phyloP scores from a whole-genome alignment of 1,140 invertebrate genomes.

The Triops cancriformis region DNA sequence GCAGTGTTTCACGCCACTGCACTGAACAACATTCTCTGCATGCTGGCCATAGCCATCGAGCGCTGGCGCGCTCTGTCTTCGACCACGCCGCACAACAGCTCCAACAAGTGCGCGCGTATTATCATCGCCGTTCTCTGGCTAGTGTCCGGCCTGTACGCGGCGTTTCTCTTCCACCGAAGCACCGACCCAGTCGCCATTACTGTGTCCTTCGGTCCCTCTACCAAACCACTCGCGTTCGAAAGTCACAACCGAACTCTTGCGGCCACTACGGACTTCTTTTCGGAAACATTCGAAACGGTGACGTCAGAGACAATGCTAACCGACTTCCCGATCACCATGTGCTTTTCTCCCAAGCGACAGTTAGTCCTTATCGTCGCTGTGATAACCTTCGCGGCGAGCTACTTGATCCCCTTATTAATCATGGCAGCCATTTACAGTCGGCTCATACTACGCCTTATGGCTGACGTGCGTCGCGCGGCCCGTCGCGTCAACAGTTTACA shows the following conservation, averaged over 20 bases:
- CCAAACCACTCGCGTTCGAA: not conserved
- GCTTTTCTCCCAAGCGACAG: not conserved
- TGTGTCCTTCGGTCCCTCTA: not conserved
- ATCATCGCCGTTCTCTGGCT: slow-evolving; percentile 22
- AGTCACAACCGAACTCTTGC: not conserved
- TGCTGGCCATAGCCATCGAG: slow-evolving; percentile 29
- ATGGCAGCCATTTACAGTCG: slow-evolving; percentile 26
- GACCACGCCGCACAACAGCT: not conserved
- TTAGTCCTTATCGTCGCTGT: slow-evolving; percentile 10
- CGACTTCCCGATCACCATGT: not conserved
- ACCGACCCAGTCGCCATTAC: not conserved
- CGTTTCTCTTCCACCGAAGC: slow-evolving; percentile 1
- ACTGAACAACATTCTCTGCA: slow-evolving; percentile 27
- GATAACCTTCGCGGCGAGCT: slow-evolving; percentile 19
- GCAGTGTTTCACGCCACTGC: slow-evolving; percentile 26
- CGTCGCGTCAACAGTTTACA: slow-evolving; percentile 19
- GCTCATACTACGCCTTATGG: slow-evolving; percentile 15
- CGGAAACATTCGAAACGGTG: not conserved
- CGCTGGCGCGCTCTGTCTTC: slow-evolving; percentile 24
- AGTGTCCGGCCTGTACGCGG: slow-evolving; percentile 22
- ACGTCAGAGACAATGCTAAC: not conserved
- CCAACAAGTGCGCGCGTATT: not conserved
- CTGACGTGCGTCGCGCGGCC: slow-evolving; percentile 15
- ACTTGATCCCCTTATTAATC: slow-evolving; percentile 21
- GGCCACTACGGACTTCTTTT: not conserved